Evolutionary conservation across 2,113 vertebrate genomes (phyloP).

Genomic region (Osmerus mordax): DNA sequence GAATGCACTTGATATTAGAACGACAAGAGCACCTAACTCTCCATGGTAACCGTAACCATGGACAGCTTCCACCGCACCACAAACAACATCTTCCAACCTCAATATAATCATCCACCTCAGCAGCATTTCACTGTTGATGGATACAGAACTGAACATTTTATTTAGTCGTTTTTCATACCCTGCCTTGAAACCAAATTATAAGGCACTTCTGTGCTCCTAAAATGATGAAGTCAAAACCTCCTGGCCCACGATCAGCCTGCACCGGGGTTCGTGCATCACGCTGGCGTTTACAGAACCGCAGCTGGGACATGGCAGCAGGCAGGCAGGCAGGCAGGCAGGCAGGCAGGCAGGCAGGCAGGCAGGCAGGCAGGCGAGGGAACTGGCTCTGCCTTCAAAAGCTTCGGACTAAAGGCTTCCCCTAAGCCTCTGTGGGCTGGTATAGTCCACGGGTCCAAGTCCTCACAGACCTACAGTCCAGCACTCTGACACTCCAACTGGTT

Average conservation of each 20-base stretch:
- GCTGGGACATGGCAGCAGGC: neutral
- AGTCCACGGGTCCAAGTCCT: constrained; percentile 27
- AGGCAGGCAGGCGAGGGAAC: constrained; percentile 20
- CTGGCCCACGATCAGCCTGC: constrained; percentile 45
- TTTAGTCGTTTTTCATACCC: neutral
- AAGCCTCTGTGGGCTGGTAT: constrained; percentile 37
- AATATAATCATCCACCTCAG: too few species aligned
- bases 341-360: too few species aligned
- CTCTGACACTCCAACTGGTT: constrained; percentile 32
- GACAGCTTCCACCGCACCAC: too few species aligned
- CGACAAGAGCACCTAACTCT: too few species aligned
- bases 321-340: neutral
- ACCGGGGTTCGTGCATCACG: constrained; percentile 44
- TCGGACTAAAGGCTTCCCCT: constrained; percentile 38
- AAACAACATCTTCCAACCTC: too few species aligned
- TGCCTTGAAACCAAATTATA: constrained; percentile 25
- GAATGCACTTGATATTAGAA: too few species aligned
- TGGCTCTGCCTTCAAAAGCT: constrained; percentile 48
- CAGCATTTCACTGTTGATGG: too few species aligned
- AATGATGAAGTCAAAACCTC: constrained; percentile 39
- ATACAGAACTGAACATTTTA: too few species aligned
- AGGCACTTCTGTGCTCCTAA: constrained; percentile 29
- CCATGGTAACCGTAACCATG: too few species aligned
- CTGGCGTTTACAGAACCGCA: constrained; percentile 60
- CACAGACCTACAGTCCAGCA: constrained; percentile 11